These are phyloP conservation scores for Campoplex capitator DNA, from an alignment of 2,888 invertebrate species.

Conservation along the genomic window DNA sequence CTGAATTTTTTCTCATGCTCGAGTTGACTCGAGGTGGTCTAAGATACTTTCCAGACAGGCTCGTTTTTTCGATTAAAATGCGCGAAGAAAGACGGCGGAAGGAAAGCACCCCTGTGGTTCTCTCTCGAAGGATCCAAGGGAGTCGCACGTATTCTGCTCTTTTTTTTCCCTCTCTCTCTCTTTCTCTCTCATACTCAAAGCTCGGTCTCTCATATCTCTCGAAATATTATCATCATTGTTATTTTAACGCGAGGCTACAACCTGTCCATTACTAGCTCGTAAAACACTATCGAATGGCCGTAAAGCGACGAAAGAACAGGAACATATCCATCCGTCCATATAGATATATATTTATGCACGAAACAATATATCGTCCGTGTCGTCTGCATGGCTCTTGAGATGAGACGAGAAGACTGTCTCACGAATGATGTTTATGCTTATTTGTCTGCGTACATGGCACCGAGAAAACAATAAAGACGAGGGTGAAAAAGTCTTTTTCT, in stretches of 20 bases:
- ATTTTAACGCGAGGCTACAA: slow-evolving; percentile 67
- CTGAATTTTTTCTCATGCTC: slow-evolving; percentile 13
- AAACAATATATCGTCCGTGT: slow-evolving; percentile 63
- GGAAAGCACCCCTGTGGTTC: slow-evolving; percentile 26
- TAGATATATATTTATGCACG: slow-evolving; percentile 34
- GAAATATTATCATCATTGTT: slow-evolving; percentile 68
- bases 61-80: slow-evolving; percentile 56
- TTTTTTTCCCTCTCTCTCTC: background rate
- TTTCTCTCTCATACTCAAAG: slow-evolving; percentile 16
- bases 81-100: slow-evolving; percentile 33
- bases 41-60: slow-evolving; percentile 3
- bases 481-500: slow-evolving; percentile 43
- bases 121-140: background rate
- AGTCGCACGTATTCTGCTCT: background rate
- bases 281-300: slow-evolving; percentile 68
- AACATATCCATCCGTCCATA: slow-evolving; percentile 16
- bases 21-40: slow-evolving; percentile 17
- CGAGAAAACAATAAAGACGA: slow-evolving; percentile 66
- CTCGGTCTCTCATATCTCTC: slow-evolving; percentile 43
- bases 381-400: slow-evolving; percentile 30
- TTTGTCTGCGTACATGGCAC: slow-evolving; percentile 58
- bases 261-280: slow-evolving; percentile 71
- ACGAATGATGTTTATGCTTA: slow-evolving; percentile 57
- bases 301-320: slow-evolving; percentile 60
- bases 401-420: slow-evolving; percentile 51